Evolutionary conservation across 2,888 invertebrate genomes (phyloP).

Genomic region (Hypena proboscidalis): DNA sequence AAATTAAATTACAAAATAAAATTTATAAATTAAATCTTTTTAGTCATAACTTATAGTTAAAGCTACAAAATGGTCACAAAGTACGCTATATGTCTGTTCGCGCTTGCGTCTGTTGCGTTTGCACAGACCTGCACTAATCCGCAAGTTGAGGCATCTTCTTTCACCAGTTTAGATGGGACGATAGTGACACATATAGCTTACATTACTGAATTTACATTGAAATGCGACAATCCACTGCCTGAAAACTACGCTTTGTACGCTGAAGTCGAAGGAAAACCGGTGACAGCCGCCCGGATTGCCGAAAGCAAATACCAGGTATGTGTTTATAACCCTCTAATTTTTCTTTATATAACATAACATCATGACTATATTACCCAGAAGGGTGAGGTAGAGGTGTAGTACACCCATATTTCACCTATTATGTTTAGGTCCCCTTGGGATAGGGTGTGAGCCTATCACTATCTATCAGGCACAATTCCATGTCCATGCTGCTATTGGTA

Average conservation of each 20-base stretch:
- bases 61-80: slow-evolving; percentile 78
- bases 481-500: no score
- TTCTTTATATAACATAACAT: no score
- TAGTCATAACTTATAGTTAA: slow-evolving; percentile 51
- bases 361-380: no score
- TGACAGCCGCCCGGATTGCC: slow-evolving; percentile 92
- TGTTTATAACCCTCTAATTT: slow-evolving; percentile 43
- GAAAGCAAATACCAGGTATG: slow-evolving; percentile 94
- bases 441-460: no score
- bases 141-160: slow-evolving; percentile 90
- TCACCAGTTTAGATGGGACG: slow-evolving; percentile 97
- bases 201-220: slow-evolving; percentile 94
- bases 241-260: slow-evolving; percentile 93
- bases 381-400: no score
- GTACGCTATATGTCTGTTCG: slow-evolving; percentile 59
- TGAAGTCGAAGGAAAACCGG: slow-evolving; percentile 93
- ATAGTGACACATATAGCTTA: slow-evolving; percentile 96
- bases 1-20: slow-evolving; percentile 9
- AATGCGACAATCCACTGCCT: slow-evolving; percentile 88
- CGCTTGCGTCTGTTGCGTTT: slow-evolving; percentile 55
- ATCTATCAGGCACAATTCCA: no score
- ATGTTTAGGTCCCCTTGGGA: no score
- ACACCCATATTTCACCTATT: no score
- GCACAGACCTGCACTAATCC: slow-evolving; percentile 83
- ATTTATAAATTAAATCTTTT: slow-evolving; percentile 47